Conservation (phyloP, 1,140 invertebrate genomes). For the Delia radicum region DNA sequence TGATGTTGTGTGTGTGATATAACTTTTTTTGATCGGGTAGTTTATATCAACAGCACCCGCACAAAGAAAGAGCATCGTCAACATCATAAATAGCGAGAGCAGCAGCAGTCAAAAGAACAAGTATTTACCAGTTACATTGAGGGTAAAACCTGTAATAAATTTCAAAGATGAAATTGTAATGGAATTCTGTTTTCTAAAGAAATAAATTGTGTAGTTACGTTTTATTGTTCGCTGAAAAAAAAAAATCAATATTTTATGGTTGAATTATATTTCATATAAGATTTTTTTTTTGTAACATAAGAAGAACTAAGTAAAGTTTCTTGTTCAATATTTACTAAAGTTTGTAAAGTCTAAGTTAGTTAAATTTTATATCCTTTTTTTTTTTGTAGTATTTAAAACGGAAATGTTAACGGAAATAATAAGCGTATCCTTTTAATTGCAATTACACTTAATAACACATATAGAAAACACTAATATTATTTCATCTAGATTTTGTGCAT, state of each 20-base stretch:
- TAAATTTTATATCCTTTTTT: too few species aligned
- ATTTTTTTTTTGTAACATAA: background rate
- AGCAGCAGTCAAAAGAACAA: background rate
- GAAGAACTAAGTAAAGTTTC: background rate
- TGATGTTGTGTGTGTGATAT: too few species aligned
- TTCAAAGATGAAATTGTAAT: background rate
- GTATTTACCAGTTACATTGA: background rate
- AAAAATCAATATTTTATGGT: background rate
- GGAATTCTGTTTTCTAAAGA: background rate
- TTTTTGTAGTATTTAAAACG: too few species aligned
- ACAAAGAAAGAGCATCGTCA: too few species aligned
- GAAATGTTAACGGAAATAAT: too few species aligned
- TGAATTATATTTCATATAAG: background rate
- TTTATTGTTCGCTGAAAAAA: background rate
- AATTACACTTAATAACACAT: too few species aligned
- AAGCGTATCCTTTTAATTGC: too few species aligned
- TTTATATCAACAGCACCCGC: background rate
- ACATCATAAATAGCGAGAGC: background rate
- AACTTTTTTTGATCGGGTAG: too few species aligned
- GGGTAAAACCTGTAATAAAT: background rate
- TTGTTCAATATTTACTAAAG: too few species aligned
- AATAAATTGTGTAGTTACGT: background rate
- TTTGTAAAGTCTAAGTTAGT: too few species aligned
- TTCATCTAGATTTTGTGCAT: too few species aligned
- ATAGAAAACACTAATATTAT: too few species aligned